Percentiles rank a stretch among this genome's conserved stretches.
These are phyloP conservation scores for Allophyes oxyacanthae DNA, from an alignment of 2,888 invertebrate genomes.

Conservation along the genomic window DNA sequence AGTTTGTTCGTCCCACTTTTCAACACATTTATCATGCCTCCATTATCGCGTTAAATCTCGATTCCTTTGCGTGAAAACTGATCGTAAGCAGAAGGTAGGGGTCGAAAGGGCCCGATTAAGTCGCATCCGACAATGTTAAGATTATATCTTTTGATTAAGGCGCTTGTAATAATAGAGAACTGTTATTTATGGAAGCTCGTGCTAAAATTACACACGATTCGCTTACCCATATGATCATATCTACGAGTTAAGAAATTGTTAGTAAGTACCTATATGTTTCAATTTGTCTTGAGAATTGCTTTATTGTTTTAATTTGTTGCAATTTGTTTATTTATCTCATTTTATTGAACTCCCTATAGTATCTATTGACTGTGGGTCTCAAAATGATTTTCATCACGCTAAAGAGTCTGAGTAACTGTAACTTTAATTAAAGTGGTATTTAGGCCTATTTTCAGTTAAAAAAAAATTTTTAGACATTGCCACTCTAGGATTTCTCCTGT, in stretches of 20 bases:
- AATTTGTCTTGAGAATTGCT: constrained; percentile 7
- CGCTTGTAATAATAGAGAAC: constrained; percentile 82
- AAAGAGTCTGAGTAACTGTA: too few species aligned
- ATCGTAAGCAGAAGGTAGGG: constrained; percentile 62
- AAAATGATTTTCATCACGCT: too few species aligned
- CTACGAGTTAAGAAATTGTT: constrained; percentile 24
- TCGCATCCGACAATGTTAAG: constrained; percentile 79
- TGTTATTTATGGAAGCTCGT: constrained; percentile 79
- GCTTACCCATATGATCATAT: constrained; percentile 55
- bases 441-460: too few species aligned
- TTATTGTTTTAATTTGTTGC: constrained; percentile 1
- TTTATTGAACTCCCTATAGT: too few species aligned
- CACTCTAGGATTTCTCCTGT: too few species aligned
- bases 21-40: constrained; percentile 41
- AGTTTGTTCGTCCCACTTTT: constrained; percentile 26
- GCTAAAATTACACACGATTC: constrained; percentile 71
- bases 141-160: constrained; percentile 88
- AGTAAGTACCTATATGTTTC: constrained; percentile 15
- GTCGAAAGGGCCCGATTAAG: constrained; percentile 70
- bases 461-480: too few species aligned
- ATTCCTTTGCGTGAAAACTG: constrained; percentile 51
- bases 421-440: too few species aligned
- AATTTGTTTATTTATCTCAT: too few species aligned
- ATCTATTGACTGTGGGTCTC: too few species aligned
- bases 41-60: constrained; percentile 42